Conservation (phyloP, 2,113 vertebrate genomes). For the Corythornis cristatus region DNA sequence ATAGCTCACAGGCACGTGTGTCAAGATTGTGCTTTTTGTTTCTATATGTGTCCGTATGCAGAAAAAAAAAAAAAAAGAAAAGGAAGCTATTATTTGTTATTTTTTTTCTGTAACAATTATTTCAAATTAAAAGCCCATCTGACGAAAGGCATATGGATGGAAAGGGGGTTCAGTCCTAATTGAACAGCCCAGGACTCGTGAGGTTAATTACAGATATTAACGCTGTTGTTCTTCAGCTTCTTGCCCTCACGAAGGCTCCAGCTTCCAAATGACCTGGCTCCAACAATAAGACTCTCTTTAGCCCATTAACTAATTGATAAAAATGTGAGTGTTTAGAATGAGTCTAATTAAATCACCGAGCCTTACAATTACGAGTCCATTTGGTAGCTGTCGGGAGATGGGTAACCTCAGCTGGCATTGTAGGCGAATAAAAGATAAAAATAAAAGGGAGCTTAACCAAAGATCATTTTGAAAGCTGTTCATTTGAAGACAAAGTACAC, state of each 20-base stretch:
- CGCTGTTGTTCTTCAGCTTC: conserved; percentile 79
- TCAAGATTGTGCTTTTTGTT: conserved; percentile 34
- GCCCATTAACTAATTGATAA: conserved; percentile 89
- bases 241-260: conserved; percentile 82
- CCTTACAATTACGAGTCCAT: conserved; percentile 81
- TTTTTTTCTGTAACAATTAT: conserved; percentile 72
- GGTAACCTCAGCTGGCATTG: conserved; percentile 80
- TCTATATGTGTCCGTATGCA: conserved; percentile 13
- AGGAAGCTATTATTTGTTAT: conserved; percentile 50
- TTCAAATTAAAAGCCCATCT: conserved; percentile 75
- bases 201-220: conserved; percentile 88
- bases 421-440: conserved; percentile 79
- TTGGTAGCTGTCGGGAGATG: conserved; percentile 82
- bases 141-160: conserved; percentile 77
- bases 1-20: conserved; percentile 43
- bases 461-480: conserved; percentile 84
- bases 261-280: conserved; percentile 86
- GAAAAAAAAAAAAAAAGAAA: not conserved
- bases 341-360: conserved; percentile 86
- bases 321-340: conserved; percentile 84
- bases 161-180: conserved; percentile 74
- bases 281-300: conserved; percentile 83
- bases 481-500: conserved; percentile 81
- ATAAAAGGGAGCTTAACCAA: conserved; percentile 80
- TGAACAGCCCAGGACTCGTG: conserved; percentile 79